Evolutionary conservation across 2,113 vertebrate genomes (phyloP).

Genomic region (Anoplopoma fimbria): DNA sequence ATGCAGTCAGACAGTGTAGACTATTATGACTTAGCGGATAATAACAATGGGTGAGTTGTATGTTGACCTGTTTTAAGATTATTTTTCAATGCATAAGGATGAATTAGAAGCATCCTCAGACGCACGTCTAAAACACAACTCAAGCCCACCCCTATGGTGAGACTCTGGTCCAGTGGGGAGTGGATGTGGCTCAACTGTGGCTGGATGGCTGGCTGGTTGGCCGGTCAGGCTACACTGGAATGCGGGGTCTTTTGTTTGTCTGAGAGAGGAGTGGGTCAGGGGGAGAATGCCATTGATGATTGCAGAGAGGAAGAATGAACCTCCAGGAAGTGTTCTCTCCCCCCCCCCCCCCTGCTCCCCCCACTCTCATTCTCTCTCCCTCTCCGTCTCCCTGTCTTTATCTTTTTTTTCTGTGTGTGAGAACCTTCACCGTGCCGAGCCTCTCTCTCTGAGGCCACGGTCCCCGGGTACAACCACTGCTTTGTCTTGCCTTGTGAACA

Average conservation of each 20-base stretch:
- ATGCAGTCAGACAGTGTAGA: neutral
- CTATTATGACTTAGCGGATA: neutral
- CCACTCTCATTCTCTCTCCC: conserved; percentile 62
- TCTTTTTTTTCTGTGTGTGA: conserved; percentile 79
- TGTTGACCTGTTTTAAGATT: neutral
- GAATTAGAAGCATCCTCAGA: conserved; percentile 23
- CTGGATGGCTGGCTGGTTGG: conserved; percentile 78
- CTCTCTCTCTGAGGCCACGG: conserved; percentile 77
- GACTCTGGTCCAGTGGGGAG: conserved; percentile 72
- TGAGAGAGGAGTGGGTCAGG: conserved; percentile 83
- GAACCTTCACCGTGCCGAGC: conserved; percentile 80
- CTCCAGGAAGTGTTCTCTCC: conserved; percentile 84
- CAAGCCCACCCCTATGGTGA: conserved; percentile 41
- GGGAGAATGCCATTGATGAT: conserved; percentile 88
- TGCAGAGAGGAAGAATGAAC: conserved; percentile 85
- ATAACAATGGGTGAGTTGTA: neutral
- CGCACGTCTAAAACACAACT: conserved; percentile 13
- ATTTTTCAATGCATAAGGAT: neutral
- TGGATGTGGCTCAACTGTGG: conserved; percentile 77
- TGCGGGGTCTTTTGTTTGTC: conserved; percentile 85
- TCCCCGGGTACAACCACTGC: conserved; percentile 84
- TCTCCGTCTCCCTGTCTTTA: conserved; percentile 60
- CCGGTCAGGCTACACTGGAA: conserved; percentile 84
- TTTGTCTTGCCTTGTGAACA: conserved; percentile 86
- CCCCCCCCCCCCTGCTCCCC: conserved; percentile 51